These are phyloP conservation scores for Ceramica pisi DNA, from an alignment of 2,888 invertebrate genomes.

Conservation along the genomic window DNA sequence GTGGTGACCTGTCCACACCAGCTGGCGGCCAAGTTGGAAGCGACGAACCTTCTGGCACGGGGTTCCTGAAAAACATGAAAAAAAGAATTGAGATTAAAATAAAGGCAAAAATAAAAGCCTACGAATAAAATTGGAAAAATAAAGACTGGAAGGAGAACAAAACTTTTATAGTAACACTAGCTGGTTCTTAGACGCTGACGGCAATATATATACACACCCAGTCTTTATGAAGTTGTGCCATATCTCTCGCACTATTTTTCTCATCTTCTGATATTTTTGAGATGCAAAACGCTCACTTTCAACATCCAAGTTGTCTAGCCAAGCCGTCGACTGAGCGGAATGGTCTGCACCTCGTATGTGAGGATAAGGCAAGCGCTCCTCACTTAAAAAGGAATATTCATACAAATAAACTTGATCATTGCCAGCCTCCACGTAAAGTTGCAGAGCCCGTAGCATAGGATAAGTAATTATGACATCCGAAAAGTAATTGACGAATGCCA, in stretches of 20 bases:
- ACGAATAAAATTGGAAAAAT: too few species aligned
- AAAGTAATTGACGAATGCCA: conserved; percentile 71
- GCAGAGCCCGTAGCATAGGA: conserved; percentile 67
- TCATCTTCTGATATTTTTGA: conserved; percentile 62
- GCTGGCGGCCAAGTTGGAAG: conserved; percentile 68
- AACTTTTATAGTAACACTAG: not conserved
- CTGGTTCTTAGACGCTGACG: not conserved
- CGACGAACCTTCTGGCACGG: conserved; percentile 66
- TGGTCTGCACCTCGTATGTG: conserved; percentile 69
- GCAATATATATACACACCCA: conserved; percentile 66
- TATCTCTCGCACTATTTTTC: conserved; percentile 62
- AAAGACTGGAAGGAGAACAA: not conserved
- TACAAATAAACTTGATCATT: conserved; percentile 72
- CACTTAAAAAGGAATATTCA: conserved; percentile 72
- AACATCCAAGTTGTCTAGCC: conserved; percentile 45
- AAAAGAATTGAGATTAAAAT: not conserved
- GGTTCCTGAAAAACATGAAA: conserved; percentile 63
- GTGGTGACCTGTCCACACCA: conserved; percentile 57
- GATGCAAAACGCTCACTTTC: conserved; percentile 46
- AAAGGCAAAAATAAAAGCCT: not conserved
- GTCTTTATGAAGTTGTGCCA: conserved; percentile 75
- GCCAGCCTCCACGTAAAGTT: conserved; percentile 70
- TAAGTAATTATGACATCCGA: conserved; percentile 70
- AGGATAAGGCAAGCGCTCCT: conserved; percentile 60
- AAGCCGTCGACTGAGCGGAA: conserved; percentile 71